Base-by-base conservation (phyloP, 2,888 invertebrate species). In the Polymixis flavicincta region DNA sequence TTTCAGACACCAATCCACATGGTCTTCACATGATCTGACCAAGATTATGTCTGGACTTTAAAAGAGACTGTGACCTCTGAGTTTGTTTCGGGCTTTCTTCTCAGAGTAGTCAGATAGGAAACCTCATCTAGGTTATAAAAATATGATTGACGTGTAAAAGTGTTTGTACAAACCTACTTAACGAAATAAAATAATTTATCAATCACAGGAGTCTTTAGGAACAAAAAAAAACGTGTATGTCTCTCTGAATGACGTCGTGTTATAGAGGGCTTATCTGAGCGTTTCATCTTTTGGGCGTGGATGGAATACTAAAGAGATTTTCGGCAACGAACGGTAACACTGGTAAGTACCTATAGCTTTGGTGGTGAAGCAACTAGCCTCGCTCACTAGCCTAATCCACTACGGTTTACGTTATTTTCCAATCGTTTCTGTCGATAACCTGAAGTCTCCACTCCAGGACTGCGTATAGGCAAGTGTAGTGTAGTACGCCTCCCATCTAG, bases 271-370 rank as follows among this genome's bases (percentile, higher is more conserved):
- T 28, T 63, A 73, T 79, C 66, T 11, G n/a, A 14, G 13, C n/a
- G 66, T 77, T 71, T 55, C 66, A 79, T 79, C 57, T 54, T 54
- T 78, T 59, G 11, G 5, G 11, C n/a, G 77, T 59, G 59, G 1
- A 6, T 17, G 0, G 71, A 64, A 78, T 78, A 54, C 2, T 54
- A 78, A 78, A 19, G 45, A 42, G 37, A 42, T 14, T 65, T 60
- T 75, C 5, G 37, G 11, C 17, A 8, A 19, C 0, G 2, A 48
- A 13, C 0, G 32, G 6, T 45, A n/a, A 5, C 22, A 37, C 4
- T 9, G n/a, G n/a, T n/a, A n/a, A n/a, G n/a, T n/a, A n/a, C n/a
- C n/a, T n/a, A n/a, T n/a, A n/a, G n/a, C n/a, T 17, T 59, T 2
- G 22, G 59, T 22, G 11, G 32, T 32, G 5, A 32, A 32, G 59